Base-by-base conservation (phyloP, 2,888 invertebrate genomes). In the Ophioninae sp. region DNA sequence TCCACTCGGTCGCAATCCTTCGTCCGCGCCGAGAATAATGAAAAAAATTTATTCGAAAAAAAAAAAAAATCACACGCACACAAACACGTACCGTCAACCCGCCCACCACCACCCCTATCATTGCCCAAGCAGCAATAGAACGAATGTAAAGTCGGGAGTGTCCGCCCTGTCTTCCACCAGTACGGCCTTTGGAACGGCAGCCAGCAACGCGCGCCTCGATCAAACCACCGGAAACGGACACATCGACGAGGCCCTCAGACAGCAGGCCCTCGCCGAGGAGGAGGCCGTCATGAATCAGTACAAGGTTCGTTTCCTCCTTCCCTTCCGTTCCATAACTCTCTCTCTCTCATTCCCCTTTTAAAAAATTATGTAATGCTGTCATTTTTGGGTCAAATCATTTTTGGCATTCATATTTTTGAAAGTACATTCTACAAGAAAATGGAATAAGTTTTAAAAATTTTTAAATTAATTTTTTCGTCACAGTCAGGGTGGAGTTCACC, bases 231-330 rank as follows among this genome's bases (percentile, higher is more conserved):
- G 95, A 85, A 96, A 96, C 90, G 96, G 96, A 78, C 94, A 94
- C 88, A 96, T 98, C 83, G 98, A 98, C 91, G 98, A 98, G 91
- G 95, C 95, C 79, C 94, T 98, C 82, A 96, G 96, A 91, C 96
- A 97, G 89, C 97, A 97, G 93, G 97, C 96, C 59, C 93, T 99
- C 83, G 99, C 99, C 41, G 99, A 99, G 92, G 99, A 99, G 93
- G 98, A 99, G 93, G 98, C 98, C 39, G 97, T 97, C 79, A 96
- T 99, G 95, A 98, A 97, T 93, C 97, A 98, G 93, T 97, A 98
- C 93, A 99, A 98, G 96, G 99, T 98, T 93, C 89, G 56, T 65
- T 9, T 64, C 44, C 30, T 7, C 37, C 23, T 58, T 59, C 8
- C 68, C 3, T 30, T 10, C 2, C 10, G 9, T n/a, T 22, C 51